Evolutionary conservation across 1,140 invertebrate genomes (phyloP), one percentile per base, ranked within the genome.

Genomic region (Lepidurus arcticus): DNA sequence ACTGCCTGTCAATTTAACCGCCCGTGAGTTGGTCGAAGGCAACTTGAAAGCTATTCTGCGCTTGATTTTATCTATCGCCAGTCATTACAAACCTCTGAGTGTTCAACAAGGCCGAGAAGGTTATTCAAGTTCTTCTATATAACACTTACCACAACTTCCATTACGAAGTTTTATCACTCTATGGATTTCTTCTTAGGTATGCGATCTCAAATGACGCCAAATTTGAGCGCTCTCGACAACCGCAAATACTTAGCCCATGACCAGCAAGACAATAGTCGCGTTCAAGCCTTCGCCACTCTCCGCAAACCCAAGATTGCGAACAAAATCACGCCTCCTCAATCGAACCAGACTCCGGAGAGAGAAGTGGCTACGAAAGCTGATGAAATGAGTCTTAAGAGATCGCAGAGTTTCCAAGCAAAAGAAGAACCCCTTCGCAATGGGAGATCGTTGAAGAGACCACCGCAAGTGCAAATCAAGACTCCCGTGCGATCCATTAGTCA

Each of bases 11-110:
- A 76, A 44, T 24, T 43, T 80, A 26, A 76, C 74, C n/a, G 43
- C 75, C 75, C 21, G 75, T 80, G 84, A 88, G 78, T 85, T 88
- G 74, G 83, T 85, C 13, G 86, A 86, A 21, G 87, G 87, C 2
- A 87, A 88, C 77, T 81, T 87, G 73, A 87, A 87, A 78, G 84
- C 85, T 42, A 85, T 87, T 24, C 87, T 88, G 86, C 80, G 86
- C n/a, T 81, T 88, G 16, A 86, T 88, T 24, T 81, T 87, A 42
- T 86, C 87, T 2, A 80, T 88, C 21, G 87, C 87, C 16, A 86
- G 85, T 42, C 87, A 87, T 79, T 88, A 86, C 78, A 87, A 87
- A 81, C 86, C 87, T n/a, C 82, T 82, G 75, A 82, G 82, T 74
- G 83, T 83, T 47, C 79, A 81, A 73, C 80, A 81, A 75, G 78